Evolutionary conservation across 2,113 vertebrate species (phyloP).

Genomic region (Vulpes vulpes): DNA sequence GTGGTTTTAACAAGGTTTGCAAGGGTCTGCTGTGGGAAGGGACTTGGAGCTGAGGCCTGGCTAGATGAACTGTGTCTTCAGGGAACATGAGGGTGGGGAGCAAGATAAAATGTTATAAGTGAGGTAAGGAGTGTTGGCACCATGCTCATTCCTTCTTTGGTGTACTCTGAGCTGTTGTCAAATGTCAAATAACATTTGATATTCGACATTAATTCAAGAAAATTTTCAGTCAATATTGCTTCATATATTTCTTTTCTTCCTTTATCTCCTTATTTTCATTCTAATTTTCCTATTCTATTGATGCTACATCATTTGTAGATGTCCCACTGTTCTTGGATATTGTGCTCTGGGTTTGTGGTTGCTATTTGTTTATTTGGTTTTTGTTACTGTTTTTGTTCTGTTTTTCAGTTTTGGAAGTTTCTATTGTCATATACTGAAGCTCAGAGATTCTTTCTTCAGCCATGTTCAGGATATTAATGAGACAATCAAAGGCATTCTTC

Average conservation of each 20-base stretch:
- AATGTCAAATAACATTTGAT: background rate
- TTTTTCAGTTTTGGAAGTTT: background rate
- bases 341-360: background rate
- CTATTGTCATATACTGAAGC: background rate
- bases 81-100: background rate
- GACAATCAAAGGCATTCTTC: background rate
- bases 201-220: background rate
- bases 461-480: background rate
- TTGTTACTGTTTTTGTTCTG: background rate
- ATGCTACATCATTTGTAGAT: background rate
- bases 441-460: background rate
- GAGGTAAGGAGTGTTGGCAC: background rate
- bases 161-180: background rate
- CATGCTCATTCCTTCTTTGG: background rate
- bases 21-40: background rate
- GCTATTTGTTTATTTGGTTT: background rate
- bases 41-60: background rate
- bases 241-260: background rate
- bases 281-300: background rate
- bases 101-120: background rate
- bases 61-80: background rate
- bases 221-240: background rate
- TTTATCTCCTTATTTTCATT: background rate
- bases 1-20: background rate
- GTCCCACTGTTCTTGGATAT: background rate